phyloP scores from a whole-genome alignment of 2,888 invertebrate species.

The Torymus tubicola region DNA sequence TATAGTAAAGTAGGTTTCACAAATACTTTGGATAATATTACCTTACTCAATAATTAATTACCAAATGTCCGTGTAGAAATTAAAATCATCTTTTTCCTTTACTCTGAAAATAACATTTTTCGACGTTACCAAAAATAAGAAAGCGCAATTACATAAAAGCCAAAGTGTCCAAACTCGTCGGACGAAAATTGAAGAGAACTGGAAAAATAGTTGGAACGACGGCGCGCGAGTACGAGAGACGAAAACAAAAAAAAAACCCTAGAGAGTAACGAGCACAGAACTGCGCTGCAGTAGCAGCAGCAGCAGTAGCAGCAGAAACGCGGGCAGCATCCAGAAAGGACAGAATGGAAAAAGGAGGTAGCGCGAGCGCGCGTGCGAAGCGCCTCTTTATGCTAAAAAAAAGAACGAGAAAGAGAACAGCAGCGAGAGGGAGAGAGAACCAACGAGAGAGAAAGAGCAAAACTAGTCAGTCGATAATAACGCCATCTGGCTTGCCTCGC shows the following conservation, averaged over 20 bases:
- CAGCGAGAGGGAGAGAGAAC: not conserved
- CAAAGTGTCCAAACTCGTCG: slow-evolving; percentile 16
- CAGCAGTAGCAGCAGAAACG: not conserved
- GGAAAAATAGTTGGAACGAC: slow-evolving; percentile 34
- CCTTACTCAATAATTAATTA: too few species aligned
- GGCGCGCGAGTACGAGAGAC: not conserved
- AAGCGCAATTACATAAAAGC: slow-evolving; percentile 10
- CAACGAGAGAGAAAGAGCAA: slow-evolving; percentile 38
- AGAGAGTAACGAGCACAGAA: slow-evolving; percentile 8
- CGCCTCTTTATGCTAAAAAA: slow-evolving; percentile 33
- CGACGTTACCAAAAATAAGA: slow-evolving; percentile 16
- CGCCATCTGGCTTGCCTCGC: slow-evolving; percentile 71
- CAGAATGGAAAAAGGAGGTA: slow-evolving; percentile 14
- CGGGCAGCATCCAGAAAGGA: not conserved
- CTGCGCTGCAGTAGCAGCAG: not conserved
- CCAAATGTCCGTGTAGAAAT: too few species aligned
- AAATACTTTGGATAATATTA: too few species aligned
- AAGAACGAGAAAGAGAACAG: slow-evolving; percentile 10
- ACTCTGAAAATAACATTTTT: too few species aligned
- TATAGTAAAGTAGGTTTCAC: too few species aligned
- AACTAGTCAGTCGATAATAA: slow-evolving; percentile 68
- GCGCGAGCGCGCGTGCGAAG: slow-evolving; percentile 19
- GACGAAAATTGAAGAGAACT: slow-evolving; percentile 31
- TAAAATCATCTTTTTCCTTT: too few species aligned
- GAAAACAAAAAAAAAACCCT: not conserved